Conservation (phyloP, 2,113 vertebrate genomes). For the Seriola dumerili region DNA sequence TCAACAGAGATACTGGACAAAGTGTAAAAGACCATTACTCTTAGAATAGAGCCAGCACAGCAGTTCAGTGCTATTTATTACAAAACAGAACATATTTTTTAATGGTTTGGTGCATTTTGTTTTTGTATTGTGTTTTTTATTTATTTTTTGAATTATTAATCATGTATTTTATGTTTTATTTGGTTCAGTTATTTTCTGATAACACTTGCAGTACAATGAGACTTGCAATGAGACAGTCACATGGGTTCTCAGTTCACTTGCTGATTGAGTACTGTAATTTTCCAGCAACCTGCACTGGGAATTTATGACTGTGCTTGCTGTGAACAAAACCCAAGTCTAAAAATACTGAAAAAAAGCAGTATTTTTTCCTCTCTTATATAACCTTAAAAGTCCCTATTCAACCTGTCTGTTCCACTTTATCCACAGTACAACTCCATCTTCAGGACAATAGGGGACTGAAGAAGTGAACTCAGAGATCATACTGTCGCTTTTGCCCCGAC, state of each 20-base stretch:
- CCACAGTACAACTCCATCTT: neutral
- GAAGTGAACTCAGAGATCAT: constrained; percentile 21
- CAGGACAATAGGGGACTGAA: constrained; percentile 17
- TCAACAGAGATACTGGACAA: no score
- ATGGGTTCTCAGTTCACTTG: neutral
- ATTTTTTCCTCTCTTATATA: constrained; percentile 17
- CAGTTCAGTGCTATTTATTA: no score
- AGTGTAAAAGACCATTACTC: no score
- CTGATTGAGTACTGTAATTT: neutral
- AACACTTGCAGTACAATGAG: neutral
- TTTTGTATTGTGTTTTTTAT: neutral
- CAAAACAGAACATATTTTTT: no score
- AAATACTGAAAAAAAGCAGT: neutral
- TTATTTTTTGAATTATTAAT: neutral
- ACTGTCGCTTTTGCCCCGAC: constrained; percentile 13
- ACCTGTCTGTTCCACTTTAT: neutral
- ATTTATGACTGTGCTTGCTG: neutral
- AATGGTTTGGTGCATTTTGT: no score
- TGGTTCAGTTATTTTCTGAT: neutral
- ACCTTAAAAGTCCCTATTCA: neutral
- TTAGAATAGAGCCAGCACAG: no score
- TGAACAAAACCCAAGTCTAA: neutral
- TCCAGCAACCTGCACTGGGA: neutral
- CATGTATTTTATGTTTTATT: neutral
- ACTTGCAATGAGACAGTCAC: neutral